Percentiles rank a stretch among this genome's conserved stretches.
Evolutionary conservation across 2,888 invertebrate species (phyloP).

Genomic region (Beris morrisii): DNA sequence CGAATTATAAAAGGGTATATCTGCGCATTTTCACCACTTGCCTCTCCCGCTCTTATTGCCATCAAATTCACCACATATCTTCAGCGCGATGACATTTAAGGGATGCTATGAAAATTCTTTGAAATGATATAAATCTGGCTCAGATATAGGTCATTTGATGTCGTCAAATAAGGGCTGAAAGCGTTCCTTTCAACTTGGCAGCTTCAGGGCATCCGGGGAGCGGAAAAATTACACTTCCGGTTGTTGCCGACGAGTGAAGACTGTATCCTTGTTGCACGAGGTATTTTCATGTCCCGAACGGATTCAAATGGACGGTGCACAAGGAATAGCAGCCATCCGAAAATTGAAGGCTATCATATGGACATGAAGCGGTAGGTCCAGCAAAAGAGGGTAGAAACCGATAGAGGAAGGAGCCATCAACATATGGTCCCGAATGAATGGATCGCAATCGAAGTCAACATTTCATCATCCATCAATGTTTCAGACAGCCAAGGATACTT

Average conservation of each 20-base stretch:
- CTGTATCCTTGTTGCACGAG: too few species aligned
- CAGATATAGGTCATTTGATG: conserved; percentile 39
- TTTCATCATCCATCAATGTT: conserved; percentile 1
- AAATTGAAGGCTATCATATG: too few species aligned
- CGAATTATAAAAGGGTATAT: background rate
- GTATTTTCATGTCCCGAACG: too few species aligned
- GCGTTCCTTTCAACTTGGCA: conserved; percentile 10
- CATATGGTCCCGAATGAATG: background rate
- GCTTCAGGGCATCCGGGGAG: background rate
- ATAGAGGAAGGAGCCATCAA: background rate
- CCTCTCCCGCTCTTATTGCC: background rate
- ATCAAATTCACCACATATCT: too few species aligned
- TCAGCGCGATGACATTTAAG: background rate
- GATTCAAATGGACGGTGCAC: too few species aligned
- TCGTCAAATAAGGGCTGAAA: conserved; percentile 35
- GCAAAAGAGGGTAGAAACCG: background rate
- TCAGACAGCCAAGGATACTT: conserved; percentile 11
- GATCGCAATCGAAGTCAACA: conserved; percentile 7
- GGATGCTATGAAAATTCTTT: conserved; percentile 3
- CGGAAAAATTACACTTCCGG: conserved; percentile 5
- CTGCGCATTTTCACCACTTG: conserved; percentile 18
- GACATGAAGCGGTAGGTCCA: background rate
- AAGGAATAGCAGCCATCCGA: too few species aligned
- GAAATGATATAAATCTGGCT: conserved; percentile 37
- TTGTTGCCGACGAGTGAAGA: conserved; percentile 9